Conservation (phyloP, 1,140 invertebrate species). For the Cataglyphis hispanica region DNA sequence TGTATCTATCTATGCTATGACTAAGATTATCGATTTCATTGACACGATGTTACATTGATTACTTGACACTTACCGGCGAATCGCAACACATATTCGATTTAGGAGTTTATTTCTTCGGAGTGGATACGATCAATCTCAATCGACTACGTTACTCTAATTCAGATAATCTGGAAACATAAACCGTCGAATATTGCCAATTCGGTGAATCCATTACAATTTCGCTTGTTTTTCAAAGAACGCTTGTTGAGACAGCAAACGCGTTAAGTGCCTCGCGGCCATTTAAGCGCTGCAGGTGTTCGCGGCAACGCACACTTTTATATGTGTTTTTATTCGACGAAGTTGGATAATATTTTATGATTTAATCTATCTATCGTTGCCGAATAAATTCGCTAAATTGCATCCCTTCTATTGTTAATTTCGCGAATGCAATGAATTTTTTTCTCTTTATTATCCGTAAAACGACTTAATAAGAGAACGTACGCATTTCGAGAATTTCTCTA, state of each 20-base stretch:
- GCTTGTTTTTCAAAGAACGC: constrained; percentile 31
- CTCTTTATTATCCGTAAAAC: constrained; percentile 12
- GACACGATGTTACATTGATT: constrained; percentile 2
- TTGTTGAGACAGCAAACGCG: constrained; percentile 32
- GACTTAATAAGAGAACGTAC: constrained; percentile 1
- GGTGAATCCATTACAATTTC: constrained; percentile 54
- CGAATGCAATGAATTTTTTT: constrained; percentile 45
- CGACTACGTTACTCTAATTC: constrained; percentile 58
- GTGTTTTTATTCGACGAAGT: neutral
- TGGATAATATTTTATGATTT: neutral
- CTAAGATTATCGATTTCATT: neutral
- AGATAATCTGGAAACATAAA: constrained; percentile 57
- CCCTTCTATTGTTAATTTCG: constrained; percentile 47
- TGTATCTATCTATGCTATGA: neutral
- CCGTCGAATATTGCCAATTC: constrained; percentile 56
- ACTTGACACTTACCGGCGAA: neutral
- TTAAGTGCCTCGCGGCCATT: constrained; percentile 24
- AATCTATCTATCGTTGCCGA: neutral
- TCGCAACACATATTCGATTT: neutral
- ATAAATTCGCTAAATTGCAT: constrained; percentile 13
- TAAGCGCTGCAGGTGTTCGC: neutral
- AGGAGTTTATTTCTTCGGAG: constrained; percentile 58
- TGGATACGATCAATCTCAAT: constrained; percentile 28
- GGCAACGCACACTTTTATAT: neutral
- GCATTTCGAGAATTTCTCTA: neutral